Conservation (phyloP, 2,797 vertebrate genomes). For the Enteromius mattozi region DNA sequence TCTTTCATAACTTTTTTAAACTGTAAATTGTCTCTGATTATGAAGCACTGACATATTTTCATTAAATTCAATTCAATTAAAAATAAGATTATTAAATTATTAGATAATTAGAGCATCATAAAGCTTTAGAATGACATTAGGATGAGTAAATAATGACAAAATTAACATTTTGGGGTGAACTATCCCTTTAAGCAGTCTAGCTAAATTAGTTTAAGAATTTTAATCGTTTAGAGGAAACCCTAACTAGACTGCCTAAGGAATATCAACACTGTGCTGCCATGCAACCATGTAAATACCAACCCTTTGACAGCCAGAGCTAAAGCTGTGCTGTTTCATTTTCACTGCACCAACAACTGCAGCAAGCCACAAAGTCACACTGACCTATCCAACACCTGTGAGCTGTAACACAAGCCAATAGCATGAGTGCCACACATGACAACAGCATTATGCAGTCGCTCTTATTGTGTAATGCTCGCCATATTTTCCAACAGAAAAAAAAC, state of each 20-base stretch:
- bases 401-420: slow-evolving; percentile 54
- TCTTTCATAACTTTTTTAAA: background rate
- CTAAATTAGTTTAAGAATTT: background rate
- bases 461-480: slow-evolving; percentile 60
- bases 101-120: too few relatives aligned
- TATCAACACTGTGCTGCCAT: background rate
- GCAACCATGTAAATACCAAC: slow-evolving; percentile 6
- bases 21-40: background rate
- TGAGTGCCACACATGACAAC: slow-evolving; percentile 54
- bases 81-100: too few relatives aligned
- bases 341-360: slow-evolving; percentile 31
- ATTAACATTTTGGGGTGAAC: background rate
- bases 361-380: slow-evolving; percentile 24
- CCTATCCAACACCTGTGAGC: slow-evolving; percentile 34
- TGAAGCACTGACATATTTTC: background rate
- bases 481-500: slow-evolving; percentile 45
- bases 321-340: background rate
- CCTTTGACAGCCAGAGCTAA: background rate
- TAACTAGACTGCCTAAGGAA: background rate
- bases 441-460: slow-evolving; percentile 47
- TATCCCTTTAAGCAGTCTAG: background rate
- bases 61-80: background rate
- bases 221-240: background rate
- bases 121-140: background rate
- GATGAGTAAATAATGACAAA: background rate